phyloP scores from a whole-genome alignment of 2,113 vertebrate genomes.

The Petaurus breviceps region DNA sequence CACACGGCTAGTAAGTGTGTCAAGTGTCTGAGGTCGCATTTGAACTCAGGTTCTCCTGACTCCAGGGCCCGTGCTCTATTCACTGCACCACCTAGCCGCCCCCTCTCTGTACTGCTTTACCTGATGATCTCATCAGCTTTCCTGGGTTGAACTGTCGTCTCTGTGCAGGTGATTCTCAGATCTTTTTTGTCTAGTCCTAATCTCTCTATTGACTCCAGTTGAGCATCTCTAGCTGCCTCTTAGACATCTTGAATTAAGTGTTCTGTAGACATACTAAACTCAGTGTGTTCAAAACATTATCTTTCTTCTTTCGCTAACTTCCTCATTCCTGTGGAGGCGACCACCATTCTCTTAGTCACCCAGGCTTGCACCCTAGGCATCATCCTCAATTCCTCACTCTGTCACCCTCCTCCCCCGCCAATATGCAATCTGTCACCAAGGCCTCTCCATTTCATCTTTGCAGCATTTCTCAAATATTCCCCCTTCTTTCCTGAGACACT shows the following conservation, averaged over 20 bases:
- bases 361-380: not conserved
- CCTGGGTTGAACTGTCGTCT: not conserved
- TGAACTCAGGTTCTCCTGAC: too few relatives aligned
- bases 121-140: not conserved
- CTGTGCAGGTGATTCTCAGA: not conserved
- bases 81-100: too few relatives aligned
- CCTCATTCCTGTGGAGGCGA: not conserved
- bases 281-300: not conserved
- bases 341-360: not conserved
- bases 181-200: not conserved
- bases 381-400: not conserved
- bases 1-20: too few relatives aligned
- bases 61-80: too few relatives aligned
- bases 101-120: not conserved
- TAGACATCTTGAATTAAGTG: not conserved
- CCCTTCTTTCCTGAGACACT: too few relatives aligned
- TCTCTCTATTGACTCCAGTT: not conserved
- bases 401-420: not conserved
- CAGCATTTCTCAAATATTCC: too few relatives aligned
- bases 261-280: not conserved
- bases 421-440: not conserved
- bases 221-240: not conserved
- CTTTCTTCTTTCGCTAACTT: not conserved
- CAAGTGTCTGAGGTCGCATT: too few relatives aligned
- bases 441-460: not conserved